Conservation (phyloP, 2,888 invertebrate genomes). For the Abrostola triplasia region DNA sequence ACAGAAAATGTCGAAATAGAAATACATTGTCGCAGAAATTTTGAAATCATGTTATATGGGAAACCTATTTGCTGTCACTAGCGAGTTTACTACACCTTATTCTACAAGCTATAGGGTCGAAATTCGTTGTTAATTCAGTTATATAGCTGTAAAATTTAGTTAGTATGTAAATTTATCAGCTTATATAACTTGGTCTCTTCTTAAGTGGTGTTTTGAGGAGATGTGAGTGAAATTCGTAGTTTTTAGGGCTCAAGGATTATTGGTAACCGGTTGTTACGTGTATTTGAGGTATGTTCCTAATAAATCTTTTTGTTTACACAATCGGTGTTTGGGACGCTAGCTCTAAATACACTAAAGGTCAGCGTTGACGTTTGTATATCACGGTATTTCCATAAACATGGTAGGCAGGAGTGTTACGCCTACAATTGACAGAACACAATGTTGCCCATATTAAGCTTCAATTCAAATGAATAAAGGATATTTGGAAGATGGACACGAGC, state of each 20-base stretch:
- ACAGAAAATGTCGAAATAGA: slow-evolving; percentile 5
- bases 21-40: slow-evolving; percentile 30
- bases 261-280: slow-evolving; percentile 17
- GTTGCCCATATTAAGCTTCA: too few species aligned
- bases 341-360: not conserved
- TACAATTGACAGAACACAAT: too few species aligned
- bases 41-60: slow-evolving; percentile 13
- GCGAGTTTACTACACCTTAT: slow-evolving; percentile 5
- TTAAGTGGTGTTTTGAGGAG: not conserved
- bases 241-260: not conserved
- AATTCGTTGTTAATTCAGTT: slow-evolving; percentile 1
- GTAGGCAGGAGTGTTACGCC: too few species aligned
- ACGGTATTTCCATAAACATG: too few species aligned
- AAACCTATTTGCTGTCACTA: not conserved
- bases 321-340: slow-evolving; percentile 30
- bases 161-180: slow-evolving; percentile 9
- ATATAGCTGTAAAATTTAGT: slow-evolving; percentile 10
- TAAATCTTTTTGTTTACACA: slow-evolving; percentile 36
- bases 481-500: too few species aligned
- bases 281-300: slow-evolving; percentile 28
- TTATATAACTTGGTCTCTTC: slow-evolving; percentile 13
- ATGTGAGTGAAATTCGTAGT: not conserved
- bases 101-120: not conserved
- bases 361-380: not conserved
- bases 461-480: too few species aligned